A percentile compares a stretch with the other conserved stretches of the same genome.
phyloP scores from a whole-genome alignment of 1,140 invertebrate genomes.

The Meloidogyne hapla region DNA sequence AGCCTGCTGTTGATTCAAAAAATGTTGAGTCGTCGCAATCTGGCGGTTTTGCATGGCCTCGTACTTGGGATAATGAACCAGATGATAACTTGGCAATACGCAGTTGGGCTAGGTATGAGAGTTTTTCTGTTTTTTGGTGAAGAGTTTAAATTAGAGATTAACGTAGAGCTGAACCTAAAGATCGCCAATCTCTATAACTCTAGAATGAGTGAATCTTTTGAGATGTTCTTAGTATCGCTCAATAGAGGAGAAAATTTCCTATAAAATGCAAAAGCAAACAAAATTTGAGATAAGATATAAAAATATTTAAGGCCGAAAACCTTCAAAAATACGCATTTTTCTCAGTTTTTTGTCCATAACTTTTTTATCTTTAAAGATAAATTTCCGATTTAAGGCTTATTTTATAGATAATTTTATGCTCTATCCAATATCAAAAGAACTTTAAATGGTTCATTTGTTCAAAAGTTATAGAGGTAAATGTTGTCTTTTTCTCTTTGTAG shows the following conservation, averaged over 20 bases:
- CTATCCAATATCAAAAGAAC: background rate
- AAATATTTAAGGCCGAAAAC: background rate
- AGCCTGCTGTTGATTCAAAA: background rate
- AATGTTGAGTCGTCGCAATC: background rate
- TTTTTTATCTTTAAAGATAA: background rate
- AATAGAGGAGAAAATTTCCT: background rate
- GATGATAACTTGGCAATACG: conserved; percentile 3
- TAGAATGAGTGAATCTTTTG: background rate
- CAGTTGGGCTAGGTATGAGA: conserved; percentile 15
- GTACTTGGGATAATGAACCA: conserved; percentile 1
- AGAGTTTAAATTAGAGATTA: background rate
- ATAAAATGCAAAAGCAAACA: background rate
- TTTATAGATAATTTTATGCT: background rate
- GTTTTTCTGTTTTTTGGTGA: background rate
- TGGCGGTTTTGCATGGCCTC: conserved; percentile 8
- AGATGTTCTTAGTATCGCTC: background rate
- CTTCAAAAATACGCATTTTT: background rate
- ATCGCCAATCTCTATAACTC: background rate
- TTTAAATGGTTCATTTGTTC: background rate
- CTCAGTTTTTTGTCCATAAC: background rate
- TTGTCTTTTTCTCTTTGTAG: background rate
- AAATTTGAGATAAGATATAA: background rate
- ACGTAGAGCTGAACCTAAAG: background rate
- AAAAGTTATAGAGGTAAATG: background rate
- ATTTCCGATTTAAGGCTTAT: background rate